phyloP scores from a whole-genome alignment of 2,888 invertebrate species.

The Dynastes maya region DNA sequence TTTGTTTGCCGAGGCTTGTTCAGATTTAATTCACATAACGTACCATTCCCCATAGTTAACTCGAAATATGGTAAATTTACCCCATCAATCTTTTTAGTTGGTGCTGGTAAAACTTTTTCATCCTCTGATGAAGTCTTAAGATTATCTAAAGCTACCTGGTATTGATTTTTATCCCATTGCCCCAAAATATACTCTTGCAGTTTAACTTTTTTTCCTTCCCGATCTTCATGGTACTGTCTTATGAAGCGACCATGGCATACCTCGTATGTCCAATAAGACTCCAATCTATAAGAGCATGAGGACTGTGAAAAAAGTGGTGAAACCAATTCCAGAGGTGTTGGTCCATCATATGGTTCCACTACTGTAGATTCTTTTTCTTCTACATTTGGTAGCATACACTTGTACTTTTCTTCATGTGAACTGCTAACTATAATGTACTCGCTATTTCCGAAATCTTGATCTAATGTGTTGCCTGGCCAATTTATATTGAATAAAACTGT shows the following conservation, averaged over 20 bases:
- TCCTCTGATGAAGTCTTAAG: slow-evolving; percentile 72
- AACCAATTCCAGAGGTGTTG: slow-evolving; percentile 84
- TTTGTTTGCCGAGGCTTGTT: slow-evolving; percentile 86
- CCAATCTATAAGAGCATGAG: slow-evolving; percentile 89
- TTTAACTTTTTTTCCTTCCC: slow-evolving; percentile 88
- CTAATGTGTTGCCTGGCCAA: slow-evolving; percentile 77
- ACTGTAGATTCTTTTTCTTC: slow-evolving; percentile 72
- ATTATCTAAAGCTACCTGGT: slow-evolving; percentile 74
- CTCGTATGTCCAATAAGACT: slow-evolving; percentile 97
- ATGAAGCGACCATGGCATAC: slow-evolving; percentile 94
- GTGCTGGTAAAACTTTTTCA: slow-evolving; percentile 70
- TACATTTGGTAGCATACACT: slow-evolving; percentile 85
- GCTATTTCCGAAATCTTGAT: slow-evolving; percentile 65
- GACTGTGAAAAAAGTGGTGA: slow-evolving; percentile 82
- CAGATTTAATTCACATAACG: slow-evolving; percentile 89
- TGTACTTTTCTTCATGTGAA: slow-evolving; percentile 86
- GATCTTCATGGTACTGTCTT: slow-evolving; percentile 96
- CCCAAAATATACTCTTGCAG: slow-evolving; percentile 91
- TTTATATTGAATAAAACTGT: slow-evolving; percentile 85
- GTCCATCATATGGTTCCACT: slow-evolving; percentile 79
- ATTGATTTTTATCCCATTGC: slow-evolving; percentile 80
- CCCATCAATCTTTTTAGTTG: slow-evolving; percentile 88
- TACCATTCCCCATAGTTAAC: slow-evolving; percentile 91
- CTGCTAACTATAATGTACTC: slow-evolving; percentile 82
- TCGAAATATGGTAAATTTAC: slow-evolving; percentile 89